Conservation (phyloP, 2,888 invertebrate genomes). For the Andrena hattorfiana region DNA sequence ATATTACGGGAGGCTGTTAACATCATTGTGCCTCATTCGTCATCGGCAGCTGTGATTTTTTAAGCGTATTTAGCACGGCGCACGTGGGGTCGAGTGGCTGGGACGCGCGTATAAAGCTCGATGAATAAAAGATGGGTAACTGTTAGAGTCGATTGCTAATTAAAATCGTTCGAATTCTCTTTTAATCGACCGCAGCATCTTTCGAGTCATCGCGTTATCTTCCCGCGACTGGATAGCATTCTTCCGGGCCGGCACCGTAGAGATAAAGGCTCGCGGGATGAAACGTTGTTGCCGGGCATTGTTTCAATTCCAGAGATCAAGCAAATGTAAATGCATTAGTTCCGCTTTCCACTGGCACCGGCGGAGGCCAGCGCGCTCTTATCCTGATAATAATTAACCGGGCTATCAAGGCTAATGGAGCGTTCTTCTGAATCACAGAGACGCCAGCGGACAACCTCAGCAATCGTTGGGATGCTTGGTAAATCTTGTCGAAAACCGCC, state of each 20-base stretch:
- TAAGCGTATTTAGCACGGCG: not conserved
- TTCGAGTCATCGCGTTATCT: not conserved
- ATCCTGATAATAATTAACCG: slow-evolving; percentile 35
- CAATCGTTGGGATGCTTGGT: not conserved
- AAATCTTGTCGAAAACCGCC: slow-evolving; percentile 17
- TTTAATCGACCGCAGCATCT: not conserved
- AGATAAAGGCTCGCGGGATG: not conserved
- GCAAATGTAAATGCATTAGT: slow-evolving; percentile 24
- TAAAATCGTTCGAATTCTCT: not conserved
- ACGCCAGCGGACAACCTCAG: not conserved
- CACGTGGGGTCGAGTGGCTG: not conserved
- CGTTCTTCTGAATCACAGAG: slow-evolving; percentile 26
- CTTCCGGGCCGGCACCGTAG: too few species aligned
- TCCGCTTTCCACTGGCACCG: slow-evolving; percentile 10
- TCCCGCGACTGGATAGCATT: too few species aligned
- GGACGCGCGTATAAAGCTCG: not conserved
- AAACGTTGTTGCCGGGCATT: not conserved
- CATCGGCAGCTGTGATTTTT: not conserved
- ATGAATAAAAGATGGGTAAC: slow-evolving; percentile 5
- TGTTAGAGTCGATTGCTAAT: not conserved
- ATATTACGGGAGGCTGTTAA: not conserved
- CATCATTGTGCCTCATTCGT: slow-evolving; percentile 3
- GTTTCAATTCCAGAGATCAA: slow-evolving; percentile 17
- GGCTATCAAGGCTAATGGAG: slow-evolving; percentile 13
- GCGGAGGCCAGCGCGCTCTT: not conserved